Evolutionary conservation across 2,113 vertebrate genomes (phyloP).

Genomic region (Gymnorhina tibicen): DNA sequence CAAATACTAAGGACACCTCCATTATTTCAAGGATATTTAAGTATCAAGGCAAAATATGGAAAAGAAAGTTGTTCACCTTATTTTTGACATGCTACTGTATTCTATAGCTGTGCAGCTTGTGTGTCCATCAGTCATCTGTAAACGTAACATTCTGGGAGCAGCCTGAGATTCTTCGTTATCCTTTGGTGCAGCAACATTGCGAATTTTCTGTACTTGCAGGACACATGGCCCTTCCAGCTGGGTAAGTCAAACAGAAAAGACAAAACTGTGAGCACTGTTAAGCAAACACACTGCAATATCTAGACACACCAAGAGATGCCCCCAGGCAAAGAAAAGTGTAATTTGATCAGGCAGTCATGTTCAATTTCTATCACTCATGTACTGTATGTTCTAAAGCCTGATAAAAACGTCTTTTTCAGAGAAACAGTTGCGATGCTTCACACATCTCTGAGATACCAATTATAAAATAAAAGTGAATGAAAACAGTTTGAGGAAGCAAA

Average conservation of each 20-base stretch:
- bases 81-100: constrained; percentile 88
- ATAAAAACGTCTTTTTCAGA: not conserved
- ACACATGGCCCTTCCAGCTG: constrained; percentile 95
- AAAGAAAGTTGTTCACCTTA: constrained; percentile 80
- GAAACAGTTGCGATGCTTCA: not conserved
- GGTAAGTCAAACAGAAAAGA: constrained; percentile 36
- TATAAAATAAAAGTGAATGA: not conserved
- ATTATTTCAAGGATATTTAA: not conserved
- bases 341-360: not conserved
- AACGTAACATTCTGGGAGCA: constrained; percentile 91
- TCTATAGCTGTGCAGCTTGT: constrained; percentile 89
- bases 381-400: not conserved
- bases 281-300: not conserved
- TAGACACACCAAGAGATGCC: not conserved
- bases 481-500: not conserved
- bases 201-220: constrained; percentile 94
- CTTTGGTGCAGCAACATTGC: constrained; percentile 91
- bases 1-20: not conserved
- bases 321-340: not conserved
- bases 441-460: not conserved
- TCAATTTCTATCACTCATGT: not conserved
- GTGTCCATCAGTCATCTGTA: constrained; percentile 98
- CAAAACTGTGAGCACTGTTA: not conserved
- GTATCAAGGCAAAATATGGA: not conserved
- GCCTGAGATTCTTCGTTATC: constrained; percentile 93